A percentile compares a stretch with the other conserved stretches of the same genome.
Conservation (phyloP, 2,797 vertebrate genomes). For the Rhynchotus rufescens region DNA sequence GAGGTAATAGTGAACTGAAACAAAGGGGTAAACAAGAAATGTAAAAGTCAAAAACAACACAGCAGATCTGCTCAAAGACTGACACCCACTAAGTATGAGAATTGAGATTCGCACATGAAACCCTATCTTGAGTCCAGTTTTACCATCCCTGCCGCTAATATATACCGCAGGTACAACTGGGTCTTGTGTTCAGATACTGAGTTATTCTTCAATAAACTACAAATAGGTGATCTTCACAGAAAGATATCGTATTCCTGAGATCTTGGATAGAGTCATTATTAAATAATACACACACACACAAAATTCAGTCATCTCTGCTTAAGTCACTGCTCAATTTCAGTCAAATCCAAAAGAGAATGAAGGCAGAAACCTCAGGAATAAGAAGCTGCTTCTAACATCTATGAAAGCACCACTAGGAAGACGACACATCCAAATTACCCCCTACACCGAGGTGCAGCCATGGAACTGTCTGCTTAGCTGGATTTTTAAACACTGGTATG, state of each 20-base stretch:
- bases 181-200: neutral
- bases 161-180: neutral
- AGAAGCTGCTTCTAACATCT: neutral
- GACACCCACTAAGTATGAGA: neutral
- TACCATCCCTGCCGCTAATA: neutral
- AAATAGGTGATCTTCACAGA: neutral
- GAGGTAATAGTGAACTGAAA: neutral
- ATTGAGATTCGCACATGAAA: neutral
- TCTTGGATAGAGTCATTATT: neutral
- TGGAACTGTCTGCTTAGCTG: neutral
- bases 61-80: neutral
- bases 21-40: neutral
- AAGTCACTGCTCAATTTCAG: neutral
- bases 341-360: neutral
- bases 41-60: neutral
- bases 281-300: too few species aligned
- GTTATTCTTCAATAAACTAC: neutral
- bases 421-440: neutral
- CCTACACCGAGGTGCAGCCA: neutral
- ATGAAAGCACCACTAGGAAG: neutral
- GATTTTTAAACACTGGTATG: neutral
- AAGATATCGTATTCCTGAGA: neutral
- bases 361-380: neutral
- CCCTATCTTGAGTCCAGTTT: neutral
- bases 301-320: neutral